phyloP scores from a whole-genome alignment of 2,888 invertebrate species.

The Blera fallax region DNA sequence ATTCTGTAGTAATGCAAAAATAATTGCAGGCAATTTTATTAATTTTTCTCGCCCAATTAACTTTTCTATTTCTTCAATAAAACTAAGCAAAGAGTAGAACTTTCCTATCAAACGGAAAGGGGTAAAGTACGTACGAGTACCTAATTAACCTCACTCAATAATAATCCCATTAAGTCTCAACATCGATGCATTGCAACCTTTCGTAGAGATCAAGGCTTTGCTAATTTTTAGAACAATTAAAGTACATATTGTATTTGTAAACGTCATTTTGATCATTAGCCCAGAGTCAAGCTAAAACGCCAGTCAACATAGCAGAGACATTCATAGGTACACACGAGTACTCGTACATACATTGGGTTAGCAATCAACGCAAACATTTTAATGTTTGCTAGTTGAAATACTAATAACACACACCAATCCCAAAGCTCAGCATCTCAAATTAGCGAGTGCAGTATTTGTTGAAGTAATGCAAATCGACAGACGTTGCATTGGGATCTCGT shows the following conservation, averaged over 20 bases:
- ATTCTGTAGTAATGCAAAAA: too few species aligned
- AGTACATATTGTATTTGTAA: not conserved
- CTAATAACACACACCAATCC: not conserved
- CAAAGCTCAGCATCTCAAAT: not conserved
- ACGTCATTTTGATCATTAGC: not conserved
- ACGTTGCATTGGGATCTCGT: not conserved
- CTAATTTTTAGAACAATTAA: not conserved
- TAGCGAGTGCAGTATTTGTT: not conserved
- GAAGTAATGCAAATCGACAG: not conserved
- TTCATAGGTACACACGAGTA: too few species aligned
- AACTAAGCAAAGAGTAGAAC: not conserved
- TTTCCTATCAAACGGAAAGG: not conserved
- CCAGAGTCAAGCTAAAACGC: not conserved
- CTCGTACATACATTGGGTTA: not conserved
- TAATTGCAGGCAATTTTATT: too few species aligned
- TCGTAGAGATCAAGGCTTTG: constrained; percentile 1
- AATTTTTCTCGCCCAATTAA: too few species aligned
- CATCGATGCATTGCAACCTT: not conserved
- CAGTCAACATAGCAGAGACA: too few species aligned
- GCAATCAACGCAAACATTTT: not conserved
- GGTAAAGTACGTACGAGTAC: not conserved
- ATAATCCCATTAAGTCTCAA: not conserved
- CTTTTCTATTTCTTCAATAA: too few species aligned
- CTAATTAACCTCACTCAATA: not conserved
- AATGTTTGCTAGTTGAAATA: not conserved